Evolutionary conservation across 2,113 vertebrate species (phyloP).

Genomic region (Dryoscopus gambensis): DNA sequence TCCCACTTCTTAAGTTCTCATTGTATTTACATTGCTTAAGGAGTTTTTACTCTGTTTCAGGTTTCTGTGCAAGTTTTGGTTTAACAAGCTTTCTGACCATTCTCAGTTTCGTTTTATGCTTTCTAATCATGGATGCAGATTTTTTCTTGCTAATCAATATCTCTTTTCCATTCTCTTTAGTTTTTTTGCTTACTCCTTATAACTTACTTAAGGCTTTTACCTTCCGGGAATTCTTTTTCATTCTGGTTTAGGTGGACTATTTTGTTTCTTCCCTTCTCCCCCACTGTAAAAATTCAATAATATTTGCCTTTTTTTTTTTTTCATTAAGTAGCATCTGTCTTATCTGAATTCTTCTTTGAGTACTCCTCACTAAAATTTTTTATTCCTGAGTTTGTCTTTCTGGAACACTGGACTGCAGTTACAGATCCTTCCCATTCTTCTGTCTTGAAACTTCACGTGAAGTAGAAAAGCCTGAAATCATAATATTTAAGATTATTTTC

Average conservation of each 20-base stretch:
- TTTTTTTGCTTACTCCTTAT: background rate
- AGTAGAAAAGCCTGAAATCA: background rate
- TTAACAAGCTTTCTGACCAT: background rate
- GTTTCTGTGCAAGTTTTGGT: background rate
- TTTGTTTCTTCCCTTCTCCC: background rate
- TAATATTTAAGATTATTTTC: background rate
- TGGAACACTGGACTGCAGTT: background rate
- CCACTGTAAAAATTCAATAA: background rate
- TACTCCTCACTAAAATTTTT: background rate
- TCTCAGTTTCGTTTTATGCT: background rate
- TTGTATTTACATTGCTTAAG: background rate
- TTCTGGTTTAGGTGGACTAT: accelerated
- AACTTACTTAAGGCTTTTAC: background rate
- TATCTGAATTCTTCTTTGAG: background rate
- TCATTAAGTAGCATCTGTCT: background rate
- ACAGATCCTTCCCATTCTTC: background rate
- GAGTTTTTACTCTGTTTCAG: background rate
- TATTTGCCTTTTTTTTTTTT: too few relatives aligned
- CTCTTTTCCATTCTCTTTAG: background rate
- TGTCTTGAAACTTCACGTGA: background rate
- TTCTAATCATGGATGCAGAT: background rate
- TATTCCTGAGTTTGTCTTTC: background rate
- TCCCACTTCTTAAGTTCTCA: background rate
- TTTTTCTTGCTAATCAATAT: background rate
- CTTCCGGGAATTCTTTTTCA: background rate